Evolutionary conservation across 2,888 invertebrate genomes (phyloP).

Genomic region (Campopleginae sp.): DNA sequence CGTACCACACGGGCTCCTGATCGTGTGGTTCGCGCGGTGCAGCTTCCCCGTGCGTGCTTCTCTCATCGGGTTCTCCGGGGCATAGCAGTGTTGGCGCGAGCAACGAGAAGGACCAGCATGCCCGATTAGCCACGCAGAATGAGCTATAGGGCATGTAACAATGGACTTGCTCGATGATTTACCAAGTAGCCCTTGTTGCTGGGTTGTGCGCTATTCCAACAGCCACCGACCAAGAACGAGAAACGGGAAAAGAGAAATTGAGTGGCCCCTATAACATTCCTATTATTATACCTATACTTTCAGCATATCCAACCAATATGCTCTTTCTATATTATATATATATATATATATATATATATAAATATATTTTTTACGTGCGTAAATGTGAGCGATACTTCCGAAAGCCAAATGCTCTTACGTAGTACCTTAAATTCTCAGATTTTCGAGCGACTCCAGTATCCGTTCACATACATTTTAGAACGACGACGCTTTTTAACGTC

Average conservation of each 20-base stretch:
- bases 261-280: conserved; percentile 44
- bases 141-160: conserved; percentile 73
- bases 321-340: background rate
- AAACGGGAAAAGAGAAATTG: conserved; percentile 62
- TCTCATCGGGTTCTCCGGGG: conserved; percentile 45
- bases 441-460: conserved; percentile 3
- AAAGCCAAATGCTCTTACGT: conserved; percentile 35
- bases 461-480: background rate
- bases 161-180: conserved; percentile 68
- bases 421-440: conserved; percentile 10
- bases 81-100: conserved; percentile 63
- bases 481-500: background rate
- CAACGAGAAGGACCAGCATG: conserved; percentile 72
- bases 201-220: conserved; percentile 59
- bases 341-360: background rate
- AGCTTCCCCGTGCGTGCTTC: conserved; percentile 34
- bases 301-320: conserved; percentile 9
- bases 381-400: conserved; percentile 12
- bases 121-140: conserved; percentile 76
- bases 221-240: conserved; percentile 51
- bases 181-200: conserved; percentile 70
- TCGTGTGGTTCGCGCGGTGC: conserved; percentile 40
- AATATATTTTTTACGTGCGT: background rate
- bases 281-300: conserved; percentile 34
- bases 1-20: conserved; percentile 35